Conservation (phyloP, 2,888 invertebrate genomes). For the Erynnis tages region DNA sequence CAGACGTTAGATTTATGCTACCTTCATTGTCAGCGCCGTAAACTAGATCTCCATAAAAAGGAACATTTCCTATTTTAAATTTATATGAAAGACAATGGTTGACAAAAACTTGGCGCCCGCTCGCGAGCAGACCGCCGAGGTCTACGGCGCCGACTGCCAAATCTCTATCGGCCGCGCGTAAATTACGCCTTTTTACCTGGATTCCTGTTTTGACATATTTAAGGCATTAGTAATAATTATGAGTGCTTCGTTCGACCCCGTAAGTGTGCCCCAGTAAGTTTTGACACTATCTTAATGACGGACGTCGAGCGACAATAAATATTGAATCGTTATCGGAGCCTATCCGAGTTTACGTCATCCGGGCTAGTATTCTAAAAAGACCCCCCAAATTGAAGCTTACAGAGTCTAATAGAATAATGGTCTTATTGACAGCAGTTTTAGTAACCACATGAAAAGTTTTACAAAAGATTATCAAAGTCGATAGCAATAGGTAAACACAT, state of each 20-base stretch:
- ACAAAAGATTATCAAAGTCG: too few species aligned
- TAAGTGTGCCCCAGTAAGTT: conserved; percentile 73
- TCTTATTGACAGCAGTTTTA: too few species aligned
- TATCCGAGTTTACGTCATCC: conserved; percentile 66
- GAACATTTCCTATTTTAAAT: conserved; percentile 81
- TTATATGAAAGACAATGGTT: conserved; percentile 81
- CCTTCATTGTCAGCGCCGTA: conserved; percentile 79
- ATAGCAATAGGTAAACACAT: too few species aligned
- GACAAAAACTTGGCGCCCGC: conserved; percentile 79
- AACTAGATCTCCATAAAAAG: conserved; percentile 82
- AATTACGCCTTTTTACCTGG: conserved; percentile 82
- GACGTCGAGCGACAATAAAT: conserved; percentile 79
- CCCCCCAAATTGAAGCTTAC: conserved; percentile 61
- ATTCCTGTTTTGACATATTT: conserved; percentile 82
- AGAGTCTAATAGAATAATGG: conserved; percentile 1
- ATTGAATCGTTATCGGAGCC: conserved; percentile 76
- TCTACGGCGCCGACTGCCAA: conserved; percentile 79
- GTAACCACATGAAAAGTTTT: too few species aligned
- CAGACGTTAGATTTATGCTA: conserved; percentile 76
- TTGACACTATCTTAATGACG: conserved; percentile 82
- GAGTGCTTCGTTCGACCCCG: conserved; percentile 68
- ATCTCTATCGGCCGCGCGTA: conserved; percentile 80
- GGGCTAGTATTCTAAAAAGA: conserved; percentile 66
- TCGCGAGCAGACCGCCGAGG: conserved; percentile 59
- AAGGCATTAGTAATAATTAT: conserved; percentile 82